A percentile compares a stretch with the other conserved stretches of the same genome.
Evolutionary conservation across 2,797 vertebrate species (phyloP).

Genomic region (Atherinosoma microstoma): DNA sequence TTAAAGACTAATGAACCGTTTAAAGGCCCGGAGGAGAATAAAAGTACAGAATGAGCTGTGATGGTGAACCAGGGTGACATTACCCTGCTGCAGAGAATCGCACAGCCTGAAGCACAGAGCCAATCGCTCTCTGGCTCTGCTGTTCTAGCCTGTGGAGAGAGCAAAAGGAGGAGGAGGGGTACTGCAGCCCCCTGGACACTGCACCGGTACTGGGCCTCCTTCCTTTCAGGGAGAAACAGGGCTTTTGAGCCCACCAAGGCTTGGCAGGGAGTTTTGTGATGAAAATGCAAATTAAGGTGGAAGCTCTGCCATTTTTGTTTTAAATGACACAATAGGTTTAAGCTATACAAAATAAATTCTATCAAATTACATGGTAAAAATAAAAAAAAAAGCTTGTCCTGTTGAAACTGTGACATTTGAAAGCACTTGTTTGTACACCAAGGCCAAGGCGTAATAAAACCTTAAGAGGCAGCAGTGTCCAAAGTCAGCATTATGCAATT

Average conservation of each 20-base stretch:
- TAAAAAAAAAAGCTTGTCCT: conserved; percentile 59
- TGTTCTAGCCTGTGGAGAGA: conserved; percentile 50
- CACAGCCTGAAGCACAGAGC: conserved; percentile 69
- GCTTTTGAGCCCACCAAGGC: conserved; percentile 65
- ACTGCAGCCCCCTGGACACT: conserved; percentile 55
- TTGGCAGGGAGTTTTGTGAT: conserved; percentile 65
- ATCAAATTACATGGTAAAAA: conserved; percentile 58
- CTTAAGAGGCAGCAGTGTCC: conserved; percentile 34
- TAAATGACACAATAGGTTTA: conserved; percentile 61
- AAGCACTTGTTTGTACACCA: conserved; percentile 49
- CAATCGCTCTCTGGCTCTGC: conserved; percentile 64
- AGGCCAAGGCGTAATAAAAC: conserved; percentile 44
- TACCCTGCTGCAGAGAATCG: conserved; percentile 77
- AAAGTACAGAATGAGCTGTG: conserved; percentile 76
- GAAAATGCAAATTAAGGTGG: conserved; percentile 69
- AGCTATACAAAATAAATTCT: conserved; percentile 51
- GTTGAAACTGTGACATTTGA: conserved; percentile 24
- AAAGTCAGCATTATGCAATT: conserved; percentile 45
- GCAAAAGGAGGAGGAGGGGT: conserved; percentile 33
- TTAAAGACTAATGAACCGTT: conserved; percentile 81
- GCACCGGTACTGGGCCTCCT: conserved; percentile 71
- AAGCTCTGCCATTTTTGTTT: conserved; percentile 62
- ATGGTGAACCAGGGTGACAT: conserved; percentile 80
- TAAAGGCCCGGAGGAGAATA: conserved; percentile 72
- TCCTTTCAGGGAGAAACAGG: conserved; percentile 65